These are phyloP conservation scores for Subanguina moxae DNA, from an alignment of 1,140 invertebrate genomes.

Conservation along the genomic window DNA sequence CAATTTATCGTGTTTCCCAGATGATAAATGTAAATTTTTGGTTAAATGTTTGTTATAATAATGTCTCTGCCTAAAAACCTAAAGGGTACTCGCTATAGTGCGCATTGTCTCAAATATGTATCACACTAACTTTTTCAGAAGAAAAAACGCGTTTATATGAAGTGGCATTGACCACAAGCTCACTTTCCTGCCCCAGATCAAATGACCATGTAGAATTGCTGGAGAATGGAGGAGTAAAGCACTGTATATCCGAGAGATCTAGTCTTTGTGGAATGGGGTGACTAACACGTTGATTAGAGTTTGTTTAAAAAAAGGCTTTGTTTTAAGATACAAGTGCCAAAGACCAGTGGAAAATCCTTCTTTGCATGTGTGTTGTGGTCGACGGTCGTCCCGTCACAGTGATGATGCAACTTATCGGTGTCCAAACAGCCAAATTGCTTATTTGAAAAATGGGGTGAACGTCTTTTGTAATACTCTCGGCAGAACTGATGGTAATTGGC, in stretches of 20 bases:
- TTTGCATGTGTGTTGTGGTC: conserved; percentile 16
- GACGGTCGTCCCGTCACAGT: neutral
- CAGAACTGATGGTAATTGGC: neutral
- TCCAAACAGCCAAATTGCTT: conserved; percentile 28
- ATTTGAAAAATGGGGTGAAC: neutral
- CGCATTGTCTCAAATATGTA: too few species aligned
- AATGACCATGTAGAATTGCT: neutral
- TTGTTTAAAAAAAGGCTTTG: neutral
- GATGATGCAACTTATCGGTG: conserved; percentile 23
- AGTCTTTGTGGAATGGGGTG: conserved; percentile 17
- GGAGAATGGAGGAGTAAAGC: neutral
- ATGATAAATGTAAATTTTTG: too few species aligned
- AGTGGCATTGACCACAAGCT: neutral
- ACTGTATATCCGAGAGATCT: neutral
- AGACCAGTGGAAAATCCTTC: neutral
- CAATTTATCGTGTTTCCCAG: too few species aligned
- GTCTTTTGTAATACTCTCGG: neutral
- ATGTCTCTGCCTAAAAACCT: too few species aligned
- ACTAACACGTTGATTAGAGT: neutral
- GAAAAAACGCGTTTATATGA: neutral
- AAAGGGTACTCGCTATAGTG: too few species aligned
- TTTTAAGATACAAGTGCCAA: conserved; percentile 12
- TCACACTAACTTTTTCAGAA: conserved; percentile 3
- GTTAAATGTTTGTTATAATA: too few species aligned
- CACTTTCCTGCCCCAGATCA: too few species aligned